Conservation (phyloP, 1,140 invertebrate genomes). For the Ylistrum balloti region DNA sequence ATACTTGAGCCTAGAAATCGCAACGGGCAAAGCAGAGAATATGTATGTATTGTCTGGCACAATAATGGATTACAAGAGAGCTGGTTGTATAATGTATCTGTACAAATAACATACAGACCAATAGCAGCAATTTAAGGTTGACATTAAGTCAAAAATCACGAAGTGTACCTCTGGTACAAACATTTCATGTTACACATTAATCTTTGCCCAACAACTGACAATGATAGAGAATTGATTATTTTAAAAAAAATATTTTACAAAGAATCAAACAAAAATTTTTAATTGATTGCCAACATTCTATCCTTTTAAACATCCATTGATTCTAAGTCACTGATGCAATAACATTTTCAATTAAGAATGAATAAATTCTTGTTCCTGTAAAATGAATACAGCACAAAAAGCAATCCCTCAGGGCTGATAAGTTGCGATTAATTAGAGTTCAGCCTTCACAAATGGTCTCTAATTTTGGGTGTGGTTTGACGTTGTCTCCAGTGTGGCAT, state of each 20-base stretch:
- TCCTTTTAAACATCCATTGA: background rate
- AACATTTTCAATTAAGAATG: background rate
- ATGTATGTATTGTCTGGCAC: too few relatives aligned
- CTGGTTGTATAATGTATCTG: too few relatives aligned
- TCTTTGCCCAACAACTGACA: background rate
- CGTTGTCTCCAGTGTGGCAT: background rate
- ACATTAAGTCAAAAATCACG: background rate
- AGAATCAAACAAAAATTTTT: too few relatives aligned
- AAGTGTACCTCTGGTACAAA: background rate
- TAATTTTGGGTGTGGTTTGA: background rate
- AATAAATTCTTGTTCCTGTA: conserved; percentile 18
- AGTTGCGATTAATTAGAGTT: background rate
- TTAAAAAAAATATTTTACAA: too few relatives aligned
- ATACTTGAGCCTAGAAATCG: too few relatives aligned
- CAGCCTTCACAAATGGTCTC: background rate
- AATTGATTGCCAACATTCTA: background rate
- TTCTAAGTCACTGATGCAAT: background rate
- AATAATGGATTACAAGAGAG: too few relatives aligned
- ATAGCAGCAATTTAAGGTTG: too few relatives aligned
- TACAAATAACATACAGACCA: too few relatives aligned
- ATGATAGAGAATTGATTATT: too few relatives aligned
- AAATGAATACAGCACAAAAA: background rate
- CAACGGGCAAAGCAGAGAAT: too few relatives aligned
- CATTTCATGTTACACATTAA: background rate
- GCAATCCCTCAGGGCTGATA: background rate